Base-by-base conservation (phyloP, 2,797 vertebrate genomes). In the Podarcis siculus region DNA sequence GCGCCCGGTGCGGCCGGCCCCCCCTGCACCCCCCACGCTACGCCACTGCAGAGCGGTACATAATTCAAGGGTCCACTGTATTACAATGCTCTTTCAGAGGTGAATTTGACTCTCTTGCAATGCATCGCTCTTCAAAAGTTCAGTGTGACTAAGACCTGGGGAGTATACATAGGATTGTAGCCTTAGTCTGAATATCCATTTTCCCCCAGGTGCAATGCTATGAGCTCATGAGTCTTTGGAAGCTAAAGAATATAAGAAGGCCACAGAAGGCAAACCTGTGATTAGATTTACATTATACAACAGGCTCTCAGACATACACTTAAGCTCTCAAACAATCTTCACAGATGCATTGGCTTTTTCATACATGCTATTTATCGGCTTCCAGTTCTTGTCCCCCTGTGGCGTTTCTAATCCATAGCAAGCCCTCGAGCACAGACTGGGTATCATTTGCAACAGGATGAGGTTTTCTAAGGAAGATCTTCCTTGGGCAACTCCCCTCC, bases 401-500 rank as follows among this genome's bases (percentile, higher is more conserved):
- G 82, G 1, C 55, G 8, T 42, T 91, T 83, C 35, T 49, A 45
- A 71, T 67, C 64, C 80, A 0, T 69, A 79, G 86, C 85, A 77
- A 91, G 42, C 84, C 10, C 2, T 84, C 82, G 49, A 91, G 88
- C 86, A 69, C 0, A 3, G 25, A 80, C 32, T 83, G 77, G 61
- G 73, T 39, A 55, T 30, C 0, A 30, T 83, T 88, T 13, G 8
- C 77, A 49, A 45, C 35, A 86, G 49, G 85, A 25, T 0, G 0
- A 89, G 23, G 25, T 19, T 88, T 91, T 92, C 69, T 9, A 30
- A 80, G 77, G 75, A 88, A 39, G 19, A 66, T 73, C 55, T 87
- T 89, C 19, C 84, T 84, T 61, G 23, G 67, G 21, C 30, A 55
- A 1, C 39, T 37, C 83, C 5, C 71, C 75, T 6, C 45, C 32